phyloP scores from a whole-genome alignment of 2,888 invertebrate species.

The Rhaphigaster nebulosa region DNA sequence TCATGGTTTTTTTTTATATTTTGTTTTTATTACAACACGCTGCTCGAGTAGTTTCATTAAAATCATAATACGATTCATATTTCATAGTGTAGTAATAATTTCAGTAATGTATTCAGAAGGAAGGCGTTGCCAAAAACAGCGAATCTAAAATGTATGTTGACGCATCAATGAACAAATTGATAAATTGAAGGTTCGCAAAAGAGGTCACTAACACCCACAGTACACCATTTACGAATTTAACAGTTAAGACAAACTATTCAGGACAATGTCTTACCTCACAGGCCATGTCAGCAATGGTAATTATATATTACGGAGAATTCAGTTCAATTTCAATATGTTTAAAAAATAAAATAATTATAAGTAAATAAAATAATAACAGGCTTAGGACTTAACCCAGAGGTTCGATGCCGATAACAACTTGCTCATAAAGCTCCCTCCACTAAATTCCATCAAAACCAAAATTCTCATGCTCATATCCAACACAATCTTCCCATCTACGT shows the following conservation, averaged over 20 bases:
- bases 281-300: neutral
- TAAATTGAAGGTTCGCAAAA: slow-evolving; percentile 30
- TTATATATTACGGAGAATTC: neutral
- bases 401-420: neutral
- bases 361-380: neutral
- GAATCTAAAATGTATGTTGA: slow-evolving; percentile 27
- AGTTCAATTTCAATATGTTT: neutral
- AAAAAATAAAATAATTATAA: neutral
- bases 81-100: neutral
- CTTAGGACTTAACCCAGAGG: neutral
- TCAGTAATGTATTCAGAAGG: neutral
- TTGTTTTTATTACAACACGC: too few species aligned
- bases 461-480: neutral
- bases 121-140: slow-evolving; percentile 10
- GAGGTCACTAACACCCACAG: slow-evolving; percentile 43
- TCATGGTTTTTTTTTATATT: too few species aligned
- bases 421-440: neutral
- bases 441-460: neutral
- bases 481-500: neutral
- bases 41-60: neutral
- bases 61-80: neutral
- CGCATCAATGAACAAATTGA: slow-evolving; percentile 40
- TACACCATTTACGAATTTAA: slow-evolving; percentile 43
- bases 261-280: slow-evolving; percentile 24
- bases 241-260: slow-evolving; percentile 11